Conservation (phyloP, 2,888 invertebrate genomes). For the Volucella inflata region DNA sequence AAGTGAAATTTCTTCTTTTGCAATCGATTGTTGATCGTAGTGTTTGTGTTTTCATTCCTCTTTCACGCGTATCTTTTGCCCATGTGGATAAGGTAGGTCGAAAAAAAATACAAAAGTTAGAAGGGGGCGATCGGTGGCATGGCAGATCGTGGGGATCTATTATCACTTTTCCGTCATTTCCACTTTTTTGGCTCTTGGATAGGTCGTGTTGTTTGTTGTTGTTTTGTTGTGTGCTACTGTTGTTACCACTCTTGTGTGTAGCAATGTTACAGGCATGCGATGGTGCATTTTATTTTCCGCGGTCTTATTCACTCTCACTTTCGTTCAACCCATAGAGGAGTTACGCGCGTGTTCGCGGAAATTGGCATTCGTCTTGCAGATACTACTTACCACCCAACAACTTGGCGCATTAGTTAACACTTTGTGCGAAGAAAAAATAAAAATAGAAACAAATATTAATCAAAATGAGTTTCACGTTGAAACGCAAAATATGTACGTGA, state of each 20-base stretch:
- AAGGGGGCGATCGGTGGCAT: constrained; percentile 1
- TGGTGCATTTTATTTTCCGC: constrained; percentile 80
- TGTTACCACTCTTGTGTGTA: constrained; percentile 58
- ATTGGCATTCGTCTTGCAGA: constrained; percentile 57
- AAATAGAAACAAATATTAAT: constrained; percentile 12
- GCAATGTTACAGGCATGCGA: constrained; percentile 19
- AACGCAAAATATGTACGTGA: constrained; percentile 18
- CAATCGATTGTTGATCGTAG: constrained; percentile 48
- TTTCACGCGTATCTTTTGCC: constrained; percentile 37
- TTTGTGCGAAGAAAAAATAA: constrained; percentile 19
- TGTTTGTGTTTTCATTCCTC: constrained; percentile 46
- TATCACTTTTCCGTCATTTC: constrained; percentile 67
- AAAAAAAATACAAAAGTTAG: constrained; percentile 11
- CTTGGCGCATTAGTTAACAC: constrained; percentile 51
- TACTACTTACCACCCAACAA: constrained; percentile 44
- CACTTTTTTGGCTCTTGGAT: constrained; percentile 32
- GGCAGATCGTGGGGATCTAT: constrained; percentile 39
- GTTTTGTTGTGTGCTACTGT: constrained; percentile 59
- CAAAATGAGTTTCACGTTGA: constrained; percentile 18
- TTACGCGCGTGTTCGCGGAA: constrained; percentile 64
- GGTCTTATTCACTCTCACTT: constrained; percentile 84
- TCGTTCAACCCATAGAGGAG: constrained; percentile 77
- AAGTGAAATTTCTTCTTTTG: constrained; percentile 83
- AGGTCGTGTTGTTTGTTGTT: constrained; percentile 69
- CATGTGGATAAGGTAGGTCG: constrained; percentile 56